Base-by-base conservation (phyloP, 2,888 invertebrate species). In the Drosophila parthenogenetica region DNA sequence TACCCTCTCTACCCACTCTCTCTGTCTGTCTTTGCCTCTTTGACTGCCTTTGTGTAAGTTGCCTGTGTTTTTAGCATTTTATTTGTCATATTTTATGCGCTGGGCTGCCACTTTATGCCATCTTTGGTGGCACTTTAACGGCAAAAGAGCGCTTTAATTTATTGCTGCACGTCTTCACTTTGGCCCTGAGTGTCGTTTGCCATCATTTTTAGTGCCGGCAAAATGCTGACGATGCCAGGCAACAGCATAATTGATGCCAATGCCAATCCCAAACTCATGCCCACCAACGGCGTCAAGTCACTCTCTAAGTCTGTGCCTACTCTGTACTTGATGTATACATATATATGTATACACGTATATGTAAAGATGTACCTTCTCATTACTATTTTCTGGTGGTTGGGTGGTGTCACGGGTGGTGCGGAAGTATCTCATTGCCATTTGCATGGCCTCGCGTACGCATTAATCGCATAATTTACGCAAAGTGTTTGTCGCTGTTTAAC, bases 201-300 rank as follows among this genome's bases (percentile, higher is more conserved):
- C 70, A 76, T 76, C 70, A 74, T 66, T 81, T 77, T 79, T 66
- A 68, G 77, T 66, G 75, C 16, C 69, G 46, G 63, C 68, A 73
- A 75, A 79, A 66, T 66, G 79, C 63, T 66, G 75, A 55, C 46
- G 53, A 48, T 62, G 74, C 59, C 73, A 49, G 39, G 72, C 48
- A 61, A 46, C 77, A 48, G 79, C 64, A 72, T 81, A 84, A 84
- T 84, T 81, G 81, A 81, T 68, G 80, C 72, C 77, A 68, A 65
- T 68, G 64, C 62, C 63, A 73, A 73, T 62, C 54, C 55, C 43
- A 29, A 29, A 29, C 29, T 22, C 29, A 17, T 13, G 54, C 13
- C n/a, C 39, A 29, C 13, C 14, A 22, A 48, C 37, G 13, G 17
- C 19, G 22, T 32, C 39, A 37, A 43, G 29, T 63, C 45, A 2